Evolutionary conservation across 2,888 invertebrate genomes (phyloP).

Genomic region (Lasioglossum malachurum): DNA sequence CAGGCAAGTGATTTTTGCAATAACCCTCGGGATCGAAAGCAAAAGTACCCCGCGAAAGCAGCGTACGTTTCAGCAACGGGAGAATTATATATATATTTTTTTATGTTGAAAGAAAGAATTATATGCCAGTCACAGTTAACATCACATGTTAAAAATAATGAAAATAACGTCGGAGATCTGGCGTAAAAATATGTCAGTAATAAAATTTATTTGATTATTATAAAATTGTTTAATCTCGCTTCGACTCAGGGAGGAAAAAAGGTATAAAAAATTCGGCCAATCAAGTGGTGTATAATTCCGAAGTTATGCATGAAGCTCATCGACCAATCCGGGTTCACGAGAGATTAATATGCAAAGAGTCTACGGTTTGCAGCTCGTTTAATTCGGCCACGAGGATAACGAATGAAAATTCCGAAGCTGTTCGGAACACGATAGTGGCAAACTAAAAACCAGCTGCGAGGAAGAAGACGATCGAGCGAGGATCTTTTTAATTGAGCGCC

Average conservation of each 20-base stretch:
- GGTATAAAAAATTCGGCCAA: not conserved
- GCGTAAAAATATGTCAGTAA: too few relatives aligned
- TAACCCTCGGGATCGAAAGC: not conserved
- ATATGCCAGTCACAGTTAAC: not conserved
- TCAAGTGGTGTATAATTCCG: not conserved
- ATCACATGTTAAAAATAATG: not conserved
- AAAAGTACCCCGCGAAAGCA: not conserved
- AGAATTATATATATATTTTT: too few relatives aligned
- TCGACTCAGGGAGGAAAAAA: not conserved
- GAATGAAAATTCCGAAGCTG: not conserved
- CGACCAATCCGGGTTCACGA: slow-evolving; percentile 4
- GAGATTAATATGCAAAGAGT: slow-evolving; percentile 10
- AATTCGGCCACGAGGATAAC: not conserved
- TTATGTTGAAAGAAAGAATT: not conserved
- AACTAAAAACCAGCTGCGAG: not conserved
- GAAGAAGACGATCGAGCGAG: not conserved
- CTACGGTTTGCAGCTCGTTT: not conserved
- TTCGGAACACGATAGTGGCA: not conserved
- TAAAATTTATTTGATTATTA: too few relatives aligned
- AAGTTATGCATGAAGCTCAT: not conserved
- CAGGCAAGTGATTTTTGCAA: not conserved
- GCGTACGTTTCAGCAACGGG: not conserved
- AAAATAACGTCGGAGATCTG: not conserved
- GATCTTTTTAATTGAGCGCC: not conserved
- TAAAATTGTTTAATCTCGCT: not conserved